Evolutionary conservation across 2,113 vertebrate species (phyloP).

Genomic region (Lophius piscatorius): DNA sequence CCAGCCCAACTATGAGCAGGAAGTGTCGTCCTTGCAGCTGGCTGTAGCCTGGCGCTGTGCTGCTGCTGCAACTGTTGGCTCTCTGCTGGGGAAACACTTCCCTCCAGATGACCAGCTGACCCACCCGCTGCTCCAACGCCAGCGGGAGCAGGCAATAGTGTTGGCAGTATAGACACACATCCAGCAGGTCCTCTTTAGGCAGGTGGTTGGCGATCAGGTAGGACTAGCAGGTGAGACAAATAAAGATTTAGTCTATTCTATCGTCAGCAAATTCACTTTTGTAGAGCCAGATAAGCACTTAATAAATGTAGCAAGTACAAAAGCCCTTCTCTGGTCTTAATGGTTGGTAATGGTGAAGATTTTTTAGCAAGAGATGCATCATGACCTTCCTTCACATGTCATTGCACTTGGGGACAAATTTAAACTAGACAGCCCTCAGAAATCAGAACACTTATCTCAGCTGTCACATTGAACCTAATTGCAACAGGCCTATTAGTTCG

Average conservation of each 20-base stretch:
- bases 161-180: constrained; percentile 89
- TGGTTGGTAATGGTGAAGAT: no score
- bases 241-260: not conserved
- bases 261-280: no score
- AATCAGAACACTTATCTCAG: no score
- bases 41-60: constrained; percentile 67
- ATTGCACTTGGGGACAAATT: no score
- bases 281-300: no score
- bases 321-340: no score
- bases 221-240: constrained; percentile 74
- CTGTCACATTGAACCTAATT: no score
- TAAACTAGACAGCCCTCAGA: no score
- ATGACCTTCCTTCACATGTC: no score
- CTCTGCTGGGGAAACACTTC: constrained; percentile 89
- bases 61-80: not conserved
- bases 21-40: constrained; percentile 88
- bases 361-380: no score
- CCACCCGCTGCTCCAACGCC: constrained; percentile 85
- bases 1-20: constrained; percentile 93
- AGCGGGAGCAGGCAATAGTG: constrained; percentile 90
- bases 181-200: constrained; percentile 90
- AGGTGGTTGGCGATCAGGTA: constrained; percentile 93
- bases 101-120: constrained; percentile 93
- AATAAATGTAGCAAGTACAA: no score
- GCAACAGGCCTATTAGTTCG: no score